phyloP scores from a whole-genome alignment of 2,797 vertebrate species.

The Sylvilagus floridanus region DNA sequence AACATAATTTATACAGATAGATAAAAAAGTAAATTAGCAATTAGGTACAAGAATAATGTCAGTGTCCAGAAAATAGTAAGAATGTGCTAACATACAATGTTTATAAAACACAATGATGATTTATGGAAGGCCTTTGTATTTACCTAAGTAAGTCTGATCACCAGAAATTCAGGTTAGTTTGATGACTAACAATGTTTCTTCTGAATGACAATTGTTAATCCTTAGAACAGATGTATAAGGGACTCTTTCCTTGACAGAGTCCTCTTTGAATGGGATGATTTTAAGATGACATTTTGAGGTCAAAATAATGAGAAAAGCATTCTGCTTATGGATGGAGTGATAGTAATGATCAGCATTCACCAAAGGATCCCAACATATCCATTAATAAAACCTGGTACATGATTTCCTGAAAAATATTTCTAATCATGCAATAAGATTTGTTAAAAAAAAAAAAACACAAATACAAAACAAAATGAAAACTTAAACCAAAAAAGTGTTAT shows the following conservation, averaged over 20 bases:
- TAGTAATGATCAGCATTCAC: background rate
- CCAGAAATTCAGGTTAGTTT: background rate
- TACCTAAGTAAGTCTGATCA: background rate
- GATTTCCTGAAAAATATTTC: background rate
- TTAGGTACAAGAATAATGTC: background rate
- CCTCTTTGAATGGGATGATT: background rate
- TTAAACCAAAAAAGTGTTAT: background rate
- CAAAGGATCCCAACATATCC: background rate
- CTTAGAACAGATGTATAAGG: background rate
- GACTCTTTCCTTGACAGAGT: background rate
- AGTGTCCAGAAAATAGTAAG: background rate
- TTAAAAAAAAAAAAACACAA: background rate
- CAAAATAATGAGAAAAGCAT: background rate
- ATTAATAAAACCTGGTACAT: background rate
- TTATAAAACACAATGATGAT: background rate
- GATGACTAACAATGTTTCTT: background rate
- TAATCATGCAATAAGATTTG: background rate
- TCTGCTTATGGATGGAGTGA: background rate
- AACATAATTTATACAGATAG: background rate
- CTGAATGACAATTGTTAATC: background rate
- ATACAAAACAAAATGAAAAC: too few species aligned
- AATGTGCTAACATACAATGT: background rate
- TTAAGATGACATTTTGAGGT: background rate
- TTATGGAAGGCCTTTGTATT: background rate
- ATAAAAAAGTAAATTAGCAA: background rate